A percentile compares a stretch with the other conserved stretches of the same genome.
Evolutionary conservation across 2,888 invertebrate species (phyloP).

Genomic region (Acrocyrtus sp.): DNA sequence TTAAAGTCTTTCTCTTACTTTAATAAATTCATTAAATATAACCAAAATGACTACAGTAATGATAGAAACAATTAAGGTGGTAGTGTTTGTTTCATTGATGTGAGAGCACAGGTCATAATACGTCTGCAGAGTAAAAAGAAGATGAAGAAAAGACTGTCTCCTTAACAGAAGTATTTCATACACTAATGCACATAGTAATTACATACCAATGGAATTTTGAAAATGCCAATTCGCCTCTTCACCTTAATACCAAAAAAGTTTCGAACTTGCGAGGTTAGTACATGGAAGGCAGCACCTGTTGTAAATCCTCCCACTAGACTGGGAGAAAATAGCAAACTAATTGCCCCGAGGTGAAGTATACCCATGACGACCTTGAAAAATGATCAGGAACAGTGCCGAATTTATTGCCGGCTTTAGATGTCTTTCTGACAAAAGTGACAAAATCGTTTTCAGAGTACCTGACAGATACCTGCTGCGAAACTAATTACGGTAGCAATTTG

Average conservation of each 20-base stretch:
- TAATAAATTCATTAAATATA: slow-evolving; percentile 79
- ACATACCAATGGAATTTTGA: slow-evolving; percentile 74
- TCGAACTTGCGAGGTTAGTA: slow-evolving; percentile 81
- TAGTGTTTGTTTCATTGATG: slow-evolving; percentile 72
- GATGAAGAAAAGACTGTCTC: too few relatives aligned
- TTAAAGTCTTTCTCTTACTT: too few relatives aligned
- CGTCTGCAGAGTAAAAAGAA: slow-evolving; percentile 70
- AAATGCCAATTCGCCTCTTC: slow-evolving; percentile 71
- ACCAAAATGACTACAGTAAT: slow-evolving; percentile 75
- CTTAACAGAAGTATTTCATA: too few relatives aligned
- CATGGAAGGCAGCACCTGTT: slow-evolving; percentile 87
- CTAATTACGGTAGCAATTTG: slow-evolving; percentile 81
- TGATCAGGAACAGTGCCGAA: too few relatives aligned
- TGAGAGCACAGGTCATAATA: slow-evolving; percentile 71
- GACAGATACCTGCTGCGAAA: slow-evolving; percentile 79
- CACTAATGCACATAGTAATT: background rate
- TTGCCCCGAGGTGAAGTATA: slow-evolving; percentile 77
- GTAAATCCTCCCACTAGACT: slow-evolving; percentile 80
- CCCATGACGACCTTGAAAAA: slow-evolving; percentile 87
- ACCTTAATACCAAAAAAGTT: slow-evolving; percentile 76
- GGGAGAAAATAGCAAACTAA: slow-evolving; percentile 78
- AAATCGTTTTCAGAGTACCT: too few relatives aligned
- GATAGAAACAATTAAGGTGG: slow-evolving; percentile 76
- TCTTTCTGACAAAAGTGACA: slow-evolving; percentile 1
- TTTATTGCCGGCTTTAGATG: slow-evolving; percentile 60